These are phyloP conservation scores for Nephrotoma appendiculata DNA, from an alignment of 2,888 invertebrate genomes.

Conservation along the genomic window DNA sequence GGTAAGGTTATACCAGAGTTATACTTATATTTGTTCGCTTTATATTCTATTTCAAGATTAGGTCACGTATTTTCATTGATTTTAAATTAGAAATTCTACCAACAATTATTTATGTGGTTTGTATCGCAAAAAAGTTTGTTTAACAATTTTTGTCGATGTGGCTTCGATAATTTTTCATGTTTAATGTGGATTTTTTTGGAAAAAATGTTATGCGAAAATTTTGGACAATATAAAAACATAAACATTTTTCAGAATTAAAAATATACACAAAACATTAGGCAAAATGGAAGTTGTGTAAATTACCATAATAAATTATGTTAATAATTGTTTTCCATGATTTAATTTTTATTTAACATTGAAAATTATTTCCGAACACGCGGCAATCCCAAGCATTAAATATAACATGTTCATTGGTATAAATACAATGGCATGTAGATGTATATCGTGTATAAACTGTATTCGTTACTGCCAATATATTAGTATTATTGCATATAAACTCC, in stretches of 20 bases:
- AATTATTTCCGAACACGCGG: background rate
- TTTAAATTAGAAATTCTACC: background rate
- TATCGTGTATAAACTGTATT: background rate
- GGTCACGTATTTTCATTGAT: background rate
- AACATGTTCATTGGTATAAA: background rate
- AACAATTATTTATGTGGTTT: background rate
- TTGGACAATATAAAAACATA: background rate
- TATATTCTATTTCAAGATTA: background rate
- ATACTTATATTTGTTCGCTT: background rate
- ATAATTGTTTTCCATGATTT: background rate
- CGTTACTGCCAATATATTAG: background rate
- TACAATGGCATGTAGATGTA: background rate
- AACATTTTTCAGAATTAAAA: background rate
- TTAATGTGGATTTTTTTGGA: background rate
- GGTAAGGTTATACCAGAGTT: background rate
- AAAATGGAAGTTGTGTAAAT: background rate
- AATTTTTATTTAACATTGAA: background rate
- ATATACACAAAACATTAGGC: too few relatives aligned
- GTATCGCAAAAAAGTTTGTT: background rate
- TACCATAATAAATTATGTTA: background rate
- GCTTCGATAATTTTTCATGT: background rate
- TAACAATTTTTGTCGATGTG: background rate
- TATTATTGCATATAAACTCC: background rate
- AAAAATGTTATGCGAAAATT: background rate
- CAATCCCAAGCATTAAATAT: background rate